A percentile compares a stretch with the other conserved stretches of the same genome.
Evolutionary conservation across 2,888 invertebrate genomes (phyloP).

Genomic region (Rhodophaea formosa): DNA sequence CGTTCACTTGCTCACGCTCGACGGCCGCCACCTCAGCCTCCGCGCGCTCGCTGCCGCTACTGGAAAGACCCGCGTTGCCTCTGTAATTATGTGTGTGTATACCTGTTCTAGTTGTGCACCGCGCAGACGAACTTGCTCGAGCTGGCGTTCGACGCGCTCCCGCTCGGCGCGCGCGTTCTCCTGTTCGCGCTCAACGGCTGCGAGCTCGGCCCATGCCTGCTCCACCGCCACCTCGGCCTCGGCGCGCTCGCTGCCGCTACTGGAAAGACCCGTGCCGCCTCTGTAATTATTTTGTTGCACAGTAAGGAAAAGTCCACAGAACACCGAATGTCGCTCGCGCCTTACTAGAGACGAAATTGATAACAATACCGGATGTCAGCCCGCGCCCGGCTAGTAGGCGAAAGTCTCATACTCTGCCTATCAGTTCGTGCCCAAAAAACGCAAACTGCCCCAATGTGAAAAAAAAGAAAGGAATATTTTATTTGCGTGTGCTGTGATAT

Average conservation of each 20-base stretch:
- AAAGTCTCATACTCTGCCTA: too few species aligned
- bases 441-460: too few species aligned
- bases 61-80: slow-evolving; percentile 42
- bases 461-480: too few species aligned
- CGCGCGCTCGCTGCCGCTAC: slow-evolving; percentile 59
- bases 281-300: slow-evolving; percentile 28
- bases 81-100: slow-evolving; percentile 27
- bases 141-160: slow-evolving; percentile 88
- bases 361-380: too few species aligned
- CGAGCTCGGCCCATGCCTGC: slow-evolving; percentile 91
- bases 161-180: slow-evolving; percentile 89
- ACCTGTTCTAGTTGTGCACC: slow-evolving; percentile 93
- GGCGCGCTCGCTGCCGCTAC: slow-evolving; percentile 59
- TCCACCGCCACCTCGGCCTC: slow-evolving; percentile 86
- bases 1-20: slow-evolving; percentile 91
- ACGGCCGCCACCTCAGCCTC: slow-evolving; percentile 87
- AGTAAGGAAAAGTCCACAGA: too few species aligned
- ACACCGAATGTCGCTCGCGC: too few species aligned
- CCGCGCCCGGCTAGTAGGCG: too few species aligned
- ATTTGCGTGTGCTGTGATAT: too few species aligned
- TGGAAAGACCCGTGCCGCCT: slow-evolving; percentile 42
- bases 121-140: slow-evolving; percentile 88
- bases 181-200: slow-evolving; percentile 92
- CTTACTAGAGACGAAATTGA: too few species aligned
- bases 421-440: too few species aligned